Conservation (phyloP, 2,888 invertebrate genomes). For the Gryllus longicercus region DNA sequence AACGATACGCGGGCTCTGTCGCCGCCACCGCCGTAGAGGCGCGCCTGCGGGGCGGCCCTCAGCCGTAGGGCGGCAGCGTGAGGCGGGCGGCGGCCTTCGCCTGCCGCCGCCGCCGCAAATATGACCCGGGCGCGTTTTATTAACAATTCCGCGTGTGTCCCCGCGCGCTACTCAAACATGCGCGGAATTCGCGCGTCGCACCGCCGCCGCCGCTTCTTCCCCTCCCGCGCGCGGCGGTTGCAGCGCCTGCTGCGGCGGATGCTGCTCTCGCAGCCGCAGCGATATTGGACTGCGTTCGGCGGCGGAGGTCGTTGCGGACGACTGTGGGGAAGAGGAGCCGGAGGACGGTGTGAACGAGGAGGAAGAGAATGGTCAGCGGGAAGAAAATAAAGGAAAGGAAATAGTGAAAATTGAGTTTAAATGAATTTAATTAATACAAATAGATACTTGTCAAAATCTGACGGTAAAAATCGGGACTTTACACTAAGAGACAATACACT, state of each 20-base stretch:
- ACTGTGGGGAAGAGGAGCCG: not conserved
- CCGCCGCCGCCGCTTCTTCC: not conserved
- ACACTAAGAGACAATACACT: no score
- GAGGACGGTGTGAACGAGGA: not conserved
- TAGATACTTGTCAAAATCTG: no score
- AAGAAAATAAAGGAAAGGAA: not conserved
- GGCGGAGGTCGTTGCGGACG: not conserved
- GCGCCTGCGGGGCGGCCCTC: not conserved
- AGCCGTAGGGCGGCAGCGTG: not conserved
- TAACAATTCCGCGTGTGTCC: slow-evolving; percentile 17
- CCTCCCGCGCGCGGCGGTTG: not conserved
- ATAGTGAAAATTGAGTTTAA: no score
- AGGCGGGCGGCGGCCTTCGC: no score
- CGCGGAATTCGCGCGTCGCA: slow-evolving; percentile 17
- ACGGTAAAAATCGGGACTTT: no score
- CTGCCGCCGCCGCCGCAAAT: not conserved
- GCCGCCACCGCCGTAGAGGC: not conserved
- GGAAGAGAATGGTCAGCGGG: not conserved
- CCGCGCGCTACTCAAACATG: slow-evolving; percentile 17
- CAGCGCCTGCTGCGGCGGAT: no score
- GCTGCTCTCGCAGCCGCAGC: no score
- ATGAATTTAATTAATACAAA: no score
- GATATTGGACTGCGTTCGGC: not conserved
- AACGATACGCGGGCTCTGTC: not conserved
- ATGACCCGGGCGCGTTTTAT: slow-evolving; percentile 3